phyloP scores from a whole-genome alignment of 2,888 invertebrate genomes.

The Psylliodes chrysocephalus region DNA sequence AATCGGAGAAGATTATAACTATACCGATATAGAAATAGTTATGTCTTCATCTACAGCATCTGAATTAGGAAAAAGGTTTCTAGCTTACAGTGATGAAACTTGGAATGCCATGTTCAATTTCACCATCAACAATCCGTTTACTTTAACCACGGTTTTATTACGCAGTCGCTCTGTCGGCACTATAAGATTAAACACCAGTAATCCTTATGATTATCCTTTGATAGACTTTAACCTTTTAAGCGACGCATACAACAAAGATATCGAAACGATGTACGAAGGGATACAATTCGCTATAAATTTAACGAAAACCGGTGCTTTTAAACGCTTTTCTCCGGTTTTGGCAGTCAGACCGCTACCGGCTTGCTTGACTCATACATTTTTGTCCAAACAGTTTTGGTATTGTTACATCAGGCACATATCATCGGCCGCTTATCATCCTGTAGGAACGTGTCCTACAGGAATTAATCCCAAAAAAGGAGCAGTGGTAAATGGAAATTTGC shows the following conservation, averaged over 20 bases:
- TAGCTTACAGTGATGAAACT: conserved; percentile 49
- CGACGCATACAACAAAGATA: conserved; percentile 64
- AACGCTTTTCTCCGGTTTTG: conserved; percentile 65
- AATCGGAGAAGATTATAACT: neutral
- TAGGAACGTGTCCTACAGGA: conserved; percentile 77
- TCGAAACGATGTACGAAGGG: conserved; percentile 67
- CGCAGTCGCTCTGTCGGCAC: conserved; percentile 66
- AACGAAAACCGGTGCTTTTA: conserved; percentile 66
- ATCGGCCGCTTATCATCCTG: conserved; percentile 68
- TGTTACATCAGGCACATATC: conserved; percentile 35
- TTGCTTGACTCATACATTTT: conserved; percentile 23
- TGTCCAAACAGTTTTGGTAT: conserved; percentile 36
- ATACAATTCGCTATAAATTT: conserved; percentile 61
- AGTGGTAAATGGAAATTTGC: conserved; percentile 71
- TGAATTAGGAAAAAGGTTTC: conserved; percentile 63
- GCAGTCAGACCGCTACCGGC: conserved; percentile 27
- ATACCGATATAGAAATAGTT: conserved; percentile 27
- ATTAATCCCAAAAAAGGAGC: conserved; percentile 68
- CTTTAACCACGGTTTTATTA: conserved; percentile 29
- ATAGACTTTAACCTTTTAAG: conserved; percentile 75
- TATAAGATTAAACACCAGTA: conserved; percentile 63
- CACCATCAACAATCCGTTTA: conserved; percentile 24
- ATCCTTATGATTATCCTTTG: conserved; percentile 56
- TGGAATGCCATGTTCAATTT: conserved; percentile 62
- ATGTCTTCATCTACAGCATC: conserved; percentile 64